phyloP scores from a whole-genome alignment of 2,888 invertebrate species.

The Limnephilus marmoratus region DNA sequence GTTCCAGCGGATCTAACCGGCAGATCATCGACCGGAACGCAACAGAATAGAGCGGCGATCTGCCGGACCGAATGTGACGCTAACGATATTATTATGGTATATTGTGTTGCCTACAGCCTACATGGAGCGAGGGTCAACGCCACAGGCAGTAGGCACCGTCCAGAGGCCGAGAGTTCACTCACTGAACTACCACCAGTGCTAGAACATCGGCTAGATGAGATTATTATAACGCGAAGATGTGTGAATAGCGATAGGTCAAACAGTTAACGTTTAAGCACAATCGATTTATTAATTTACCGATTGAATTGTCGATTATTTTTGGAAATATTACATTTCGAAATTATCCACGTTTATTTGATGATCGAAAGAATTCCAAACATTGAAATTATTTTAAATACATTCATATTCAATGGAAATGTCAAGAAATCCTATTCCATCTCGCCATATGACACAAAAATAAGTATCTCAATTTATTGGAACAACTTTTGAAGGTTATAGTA shows the following conservation, averaged over 20 bases:
- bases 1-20: not conserved
- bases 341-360: no score
- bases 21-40: constrained; percentile 31
- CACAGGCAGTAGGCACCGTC: not conserved
- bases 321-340: no score
- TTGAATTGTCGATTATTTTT: no score
- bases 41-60: not conserved
- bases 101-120: not conserved
- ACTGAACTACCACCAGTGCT: not conserved
- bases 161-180: not conserved
- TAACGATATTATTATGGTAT: constrained; percentile 24
- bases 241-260: not conserved
- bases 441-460: no score
- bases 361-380: no score
- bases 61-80: constrained; percentile 29
- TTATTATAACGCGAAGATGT: not conserved
- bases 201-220: not conserved
- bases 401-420: no score
- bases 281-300: no score
- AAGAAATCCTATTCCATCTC: no score
- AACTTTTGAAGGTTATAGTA: no score
- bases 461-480: no score
- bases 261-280: not conserved
- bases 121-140: constrained; percentile 23
- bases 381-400: no score